Evolutionary conservation across 2,888 invertebrate genomes (phyloP).

Genomic region (Brachypterus glaber): DNA sequence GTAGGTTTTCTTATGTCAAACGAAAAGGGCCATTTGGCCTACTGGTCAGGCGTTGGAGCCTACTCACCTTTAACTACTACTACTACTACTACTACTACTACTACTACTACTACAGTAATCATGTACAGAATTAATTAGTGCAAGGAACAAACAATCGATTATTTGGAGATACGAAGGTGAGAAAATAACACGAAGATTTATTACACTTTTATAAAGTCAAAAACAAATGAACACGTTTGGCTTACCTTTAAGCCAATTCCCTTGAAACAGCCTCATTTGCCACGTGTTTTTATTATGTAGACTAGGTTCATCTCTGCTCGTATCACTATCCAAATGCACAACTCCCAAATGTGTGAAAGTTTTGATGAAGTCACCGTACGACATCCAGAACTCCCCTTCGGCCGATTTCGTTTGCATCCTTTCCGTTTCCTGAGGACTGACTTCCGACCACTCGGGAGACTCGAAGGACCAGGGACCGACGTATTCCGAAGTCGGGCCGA

Average conservation of each 20-base stretch:
- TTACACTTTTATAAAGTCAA: no score
- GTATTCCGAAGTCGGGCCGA: constrained; percentile 55
- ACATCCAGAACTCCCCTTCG: constrained; percentile 54
- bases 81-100: no score
- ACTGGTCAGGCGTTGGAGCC: no score
- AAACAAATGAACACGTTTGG: no score
- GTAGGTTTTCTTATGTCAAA: no score
- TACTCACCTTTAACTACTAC: no score
- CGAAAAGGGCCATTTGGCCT: no score
- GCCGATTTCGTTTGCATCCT: constrained; percentile 49
- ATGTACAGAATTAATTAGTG: no score
- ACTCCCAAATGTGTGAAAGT: constrained; percentile 76
- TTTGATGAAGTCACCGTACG: constrained; percentile 71
- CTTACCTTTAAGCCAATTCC: constrained; percentile 52
- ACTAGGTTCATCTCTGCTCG: constrained; percentile 74
- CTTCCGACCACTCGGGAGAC: constrained; percentile 67
- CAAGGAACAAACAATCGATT: no score
- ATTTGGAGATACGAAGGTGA: no score
- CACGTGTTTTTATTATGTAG: constrained; percentile 70
- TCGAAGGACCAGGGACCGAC: constrained; percentile 61
- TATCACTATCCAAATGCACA: constrained; percentile 74
- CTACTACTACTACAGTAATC: no score
- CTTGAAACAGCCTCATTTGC: constrained; percentile 81
- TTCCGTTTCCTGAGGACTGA: constrained; percentile 63
- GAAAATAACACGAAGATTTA: no score